Base-by-base conservation (phyloP, 2,113 vertebrate genomes). In the Tragelaphus scriptus region DNA sequence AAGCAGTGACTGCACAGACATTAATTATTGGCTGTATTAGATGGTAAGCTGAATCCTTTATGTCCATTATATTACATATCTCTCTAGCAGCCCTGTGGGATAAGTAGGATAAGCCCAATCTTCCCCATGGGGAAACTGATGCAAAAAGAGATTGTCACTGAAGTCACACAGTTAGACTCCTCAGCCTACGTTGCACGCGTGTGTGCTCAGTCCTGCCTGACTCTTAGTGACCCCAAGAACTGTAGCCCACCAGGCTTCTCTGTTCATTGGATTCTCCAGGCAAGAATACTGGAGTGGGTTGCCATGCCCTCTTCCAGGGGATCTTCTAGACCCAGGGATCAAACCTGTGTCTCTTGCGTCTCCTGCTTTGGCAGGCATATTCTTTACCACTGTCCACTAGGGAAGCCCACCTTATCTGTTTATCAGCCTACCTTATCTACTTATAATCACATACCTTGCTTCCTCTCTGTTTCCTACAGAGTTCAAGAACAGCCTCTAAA, bases 121-220 rank as follows among this genome's bases (percentile, higher is more conserved):
- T 90, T 93, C 82, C 28, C 58, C 12, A 2, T 58, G n/a, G 28
- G 26, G 77, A 89, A 90, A 55, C 14, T 40, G 55, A 94, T 75
- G 32, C 26, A 3, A 26, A 47, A 1, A 32, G 26, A 80, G 7
- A 55, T 77, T 19, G 44, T 88, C 47, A 14, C 47, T 85, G 16
- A 55, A 16, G 32, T 82, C n/a, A 25, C 55, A 30, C 7, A 28
- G 25, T 77, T 58, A 32, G 49, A 19, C 11, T 96, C 25, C 36
- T 53, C 7, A 71, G 2, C 16, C 28, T 84, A 23, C 19, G 1
- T 9, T 79, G 21, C 71, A 25, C 7, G 71, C 3, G 0, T 25
- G 6, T 23, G 11, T 75, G 71, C 71, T 25, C 71, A 77, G 71
- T 77, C 0, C 0, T 77, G 40, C 23, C 71, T 44, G 40, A 40